Conservation (phyloP, 2,888 invertebrate genomes). For the Norana najaformis region DNA sequence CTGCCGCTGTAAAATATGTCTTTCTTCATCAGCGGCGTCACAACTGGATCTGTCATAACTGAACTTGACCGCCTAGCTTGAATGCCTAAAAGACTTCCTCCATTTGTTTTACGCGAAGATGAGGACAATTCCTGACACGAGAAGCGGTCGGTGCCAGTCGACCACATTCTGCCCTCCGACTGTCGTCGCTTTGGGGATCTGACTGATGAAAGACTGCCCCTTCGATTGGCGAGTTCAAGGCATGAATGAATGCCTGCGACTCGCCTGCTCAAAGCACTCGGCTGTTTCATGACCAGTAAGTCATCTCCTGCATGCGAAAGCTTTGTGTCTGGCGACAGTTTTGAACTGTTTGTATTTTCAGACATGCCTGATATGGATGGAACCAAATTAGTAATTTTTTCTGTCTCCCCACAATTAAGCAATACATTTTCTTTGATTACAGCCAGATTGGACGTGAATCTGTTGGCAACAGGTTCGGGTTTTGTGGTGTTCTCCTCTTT, state of each 20-base stretch:
- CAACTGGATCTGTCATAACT: background rate
- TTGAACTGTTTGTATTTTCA: background rate
- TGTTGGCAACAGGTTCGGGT: background rate
- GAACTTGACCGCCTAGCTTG: background rate
- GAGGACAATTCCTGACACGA: constrained; percentile 6
- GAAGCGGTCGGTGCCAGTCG: background rate
- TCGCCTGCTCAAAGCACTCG: background rate
- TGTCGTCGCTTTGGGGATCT: background rate
- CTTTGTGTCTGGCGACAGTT: background rate
- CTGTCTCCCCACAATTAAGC: background rate
- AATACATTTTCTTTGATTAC: background rate
- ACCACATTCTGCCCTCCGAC: background rate
- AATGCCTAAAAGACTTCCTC: background rate
- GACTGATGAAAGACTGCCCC: background rate
- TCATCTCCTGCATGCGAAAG: background rate
- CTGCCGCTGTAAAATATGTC: constrained; percentile 88
- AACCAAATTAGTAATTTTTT: background rate
- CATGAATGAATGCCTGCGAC: background rate
- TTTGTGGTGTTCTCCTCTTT: background rate
- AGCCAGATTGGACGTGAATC: background rate
- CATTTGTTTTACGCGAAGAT: background rate
- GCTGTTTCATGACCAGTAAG: background rate
- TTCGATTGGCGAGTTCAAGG: background rate
- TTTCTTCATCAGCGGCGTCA: constrained; percentile 77
- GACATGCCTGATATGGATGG: background rate